phyloP scores from a whole-genome alignment of 2,888 invertebrate genomes.

The Geotrupes spiniger region DNA sequence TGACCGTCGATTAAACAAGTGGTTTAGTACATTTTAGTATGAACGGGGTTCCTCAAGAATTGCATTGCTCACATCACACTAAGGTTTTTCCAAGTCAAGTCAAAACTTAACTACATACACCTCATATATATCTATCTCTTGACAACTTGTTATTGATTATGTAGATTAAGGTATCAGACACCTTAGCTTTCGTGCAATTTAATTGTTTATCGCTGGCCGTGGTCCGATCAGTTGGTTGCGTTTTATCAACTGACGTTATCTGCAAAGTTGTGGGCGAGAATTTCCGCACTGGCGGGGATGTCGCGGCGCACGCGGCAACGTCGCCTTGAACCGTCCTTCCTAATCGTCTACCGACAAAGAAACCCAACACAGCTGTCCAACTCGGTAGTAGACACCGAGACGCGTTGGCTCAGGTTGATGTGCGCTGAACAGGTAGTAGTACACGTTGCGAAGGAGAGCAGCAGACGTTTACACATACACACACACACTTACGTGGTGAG shows the following conservation, averaged over 20 bases:
- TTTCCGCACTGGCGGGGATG: not conserved
- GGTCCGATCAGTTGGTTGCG: not conserved
- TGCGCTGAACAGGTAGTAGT: constrained; percentile 38
- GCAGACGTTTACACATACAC: no score
- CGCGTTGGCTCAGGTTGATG: constrained; percentile 33
- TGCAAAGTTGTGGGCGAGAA: not conserved
- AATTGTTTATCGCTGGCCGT: no score
- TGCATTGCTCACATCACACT: no score
- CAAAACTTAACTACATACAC: no score
- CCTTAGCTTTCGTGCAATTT: no score
- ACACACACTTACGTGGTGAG: not conserved
- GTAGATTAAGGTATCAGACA: no score
- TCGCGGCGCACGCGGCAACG: constrained; percentile 6
- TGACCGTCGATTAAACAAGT: no score
- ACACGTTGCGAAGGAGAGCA: constrained; percentile 14
- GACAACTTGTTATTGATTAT: no score
- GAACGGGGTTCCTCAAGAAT: no score
- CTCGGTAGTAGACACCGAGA: constrained; percentile 21
- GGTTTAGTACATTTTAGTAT: no score
- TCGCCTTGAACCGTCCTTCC: constrained; percentile 24
- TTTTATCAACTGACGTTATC: not conserved
- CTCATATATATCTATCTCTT: no score
- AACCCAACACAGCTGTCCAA: constrained; percentile 27
- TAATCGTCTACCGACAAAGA: constrained; percentile 33
- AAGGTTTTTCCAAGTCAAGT: no score